Evolutionary conservation across 2,113 vertebrate genomes (phyloP).

Genomic region (Myotis brandtii): DNA sequence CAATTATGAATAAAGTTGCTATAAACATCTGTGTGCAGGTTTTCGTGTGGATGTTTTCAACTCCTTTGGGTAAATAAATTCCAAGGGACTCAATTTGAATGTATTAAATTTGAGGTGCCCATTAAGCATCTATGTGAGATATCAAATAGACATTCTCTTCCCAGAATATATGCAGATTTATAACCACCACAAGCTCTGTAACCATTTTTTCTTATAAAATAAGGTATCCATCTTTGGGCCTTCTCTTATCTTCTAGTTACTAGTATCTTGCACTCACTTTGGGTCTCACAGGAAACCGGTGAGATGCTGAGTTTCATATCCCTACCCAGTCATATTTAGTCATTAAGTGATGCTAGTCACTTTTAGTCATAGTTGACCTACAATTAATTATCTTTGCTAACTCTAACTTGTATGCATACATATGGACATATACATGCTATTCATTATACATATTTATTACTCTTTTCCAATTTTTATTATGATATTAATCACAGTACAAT

Average conservation of each 20-base stretch:
- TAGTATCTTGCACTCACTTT: background rate
- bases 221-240: background rate
- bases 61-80: background rate
- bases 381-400: background rate
- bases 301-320: background rate
- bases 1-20: background rate
- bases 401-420: background rate
- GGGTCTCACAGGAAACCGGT: background rate
- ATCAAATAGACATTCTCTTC: background rate
- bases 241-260: constrained; percentile 9
- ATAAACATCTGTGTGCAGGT: background rate
- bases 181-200: background rate
- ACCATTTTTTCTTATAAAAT: background rate
- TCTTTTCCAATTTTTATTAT: constrained; percentile 13
- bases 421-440: background rate
- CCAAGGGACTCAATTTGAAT: background rate
- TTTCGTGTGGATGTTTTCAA: background rate
- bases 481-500: constrained; percentile 35
- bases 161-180: background rate
- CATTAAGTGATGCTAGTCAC: background rate
- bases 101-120: constrained; percentile 14
- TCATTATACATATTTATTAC: background rate
- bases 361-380: background rate
- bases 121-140: background rate
- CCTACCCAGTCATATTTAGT: background rate